Conservation (phyloP, 2,113 vertebrate genomes). For the Petromus typicus region DNA sequence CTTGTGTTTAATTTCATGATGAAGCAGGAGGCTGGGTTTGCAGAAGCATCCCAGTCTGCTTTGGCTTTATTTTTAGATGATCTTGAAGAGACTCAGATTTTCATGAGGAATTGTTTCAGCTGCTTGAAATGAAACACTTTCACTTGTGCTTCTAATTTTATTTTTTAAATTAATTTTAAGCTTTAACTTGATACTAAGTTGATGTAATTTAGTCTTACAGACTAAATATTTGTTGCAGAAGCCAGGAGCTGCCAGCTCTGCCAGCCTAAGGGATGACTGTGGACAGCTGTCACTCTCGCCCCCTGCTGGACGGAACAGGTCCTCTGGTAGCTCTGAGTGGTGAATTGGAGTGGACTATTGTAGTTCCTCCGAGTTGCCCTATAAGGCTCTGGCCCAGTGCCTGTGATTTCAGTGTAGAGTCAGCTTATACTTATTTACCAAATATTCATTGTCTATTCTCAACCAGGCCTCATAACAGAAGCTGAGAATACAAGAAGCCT, state of each 20-base stretch:
- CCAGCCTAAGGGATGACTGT: not conserved
- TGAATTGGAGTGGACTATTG: fast-evolving
- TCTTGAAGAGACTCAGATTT: constrained; percentile 38
- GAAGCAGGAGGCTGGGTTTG: not conserved
- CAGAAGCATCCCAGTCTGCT: not conserved
- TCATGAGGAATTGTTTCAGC: not conserved
- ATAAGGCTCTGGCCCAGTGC: not conserved
- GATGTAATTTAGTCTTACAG: not conserved
- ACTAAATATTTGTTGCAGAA: not conserved
- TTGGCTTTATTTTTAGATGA: constrained; percentile 58
- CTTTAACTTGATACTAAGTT: not conserved
- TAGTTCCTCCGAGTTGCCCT: not conserved
- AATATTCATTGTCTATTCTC: not conserved
- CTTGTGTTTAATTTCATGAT: constrained; percentile 25
- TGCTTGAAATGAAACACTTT: not conserved
- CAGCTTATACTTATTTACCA: not conserved
- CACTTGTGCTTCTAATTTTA: not conserved
- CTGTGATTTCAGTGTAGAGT: not conserved
- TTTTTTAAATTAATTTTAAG: not conserved
- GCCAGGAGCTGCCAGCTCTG: not conserved
- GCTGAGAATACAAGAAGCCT: not conserved
- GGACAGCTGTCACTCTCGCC: fast-evolving
- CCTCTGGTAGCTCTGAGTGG: not conserved
- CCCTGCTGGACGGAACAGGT: not conserved
- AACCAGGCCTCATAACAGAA: not conserved